Conservation (phyloP, 2,797 vertebrate genomes). For the Trichosurus vulpecula region DNA sequence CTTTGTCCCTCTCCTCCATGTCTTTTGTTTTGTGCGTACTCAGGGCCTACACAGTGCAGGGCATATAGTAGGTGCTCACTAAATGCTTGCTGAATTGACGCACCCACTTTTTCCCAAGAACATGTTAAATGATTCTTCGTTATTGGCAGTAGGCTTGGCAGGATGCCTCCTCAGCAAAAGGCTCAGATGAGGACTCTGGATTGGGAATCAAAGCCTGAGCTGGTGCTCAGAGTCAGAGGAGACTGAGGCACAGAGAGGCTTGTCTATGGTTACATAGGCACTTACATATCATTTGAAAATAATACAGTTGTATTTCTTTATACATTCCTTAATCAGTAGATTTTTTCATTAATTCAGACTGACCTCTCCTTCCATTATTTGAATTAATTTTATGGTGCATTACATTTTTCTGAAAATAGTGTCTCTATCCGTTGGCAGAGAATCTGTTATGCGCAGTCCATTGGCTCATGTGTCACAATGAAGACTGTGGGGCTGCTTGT, state of each 20-base stretch:
- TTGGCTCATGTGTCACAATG: background rate
- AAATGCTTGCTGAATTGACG: background rate
- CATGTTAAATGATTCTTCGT: background rate
- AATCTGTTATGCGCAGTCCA: background rate
- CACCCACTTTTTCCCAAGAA: background rate
- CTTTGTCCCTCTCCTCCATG: background rate
- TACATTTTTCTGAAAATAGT: constrained; percentile 16
- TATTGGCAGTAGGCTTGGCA: background rate
- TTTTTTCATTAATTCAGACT: background rate
- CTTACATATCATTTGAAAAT: background rate
- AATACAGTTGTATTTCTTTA: background rate
- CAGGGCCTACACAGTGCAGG: no score
- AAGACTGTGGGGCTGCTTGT: background rate
- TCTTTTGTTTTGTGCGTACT: background rate
- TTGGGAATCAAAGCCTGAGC: background rate
- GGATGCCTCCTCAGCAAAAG: background rate
- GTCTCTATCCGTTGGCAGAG: background rate
- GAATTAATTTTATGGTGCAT: constrained; percentile 35
- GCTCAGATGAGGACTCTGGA: background rate
- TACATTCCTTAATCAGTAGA: background rate
- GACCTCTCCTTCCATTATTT: background rate
- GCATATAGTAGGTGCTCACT: background rate
- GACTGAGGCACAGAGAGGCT: background rate
- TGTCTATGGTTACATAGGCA: background rate
- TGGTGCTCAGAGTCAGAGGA: background rate